Conservation (phyloP, 2,113 vertebrate genomes). For the Athene cunicularia region DNA sequence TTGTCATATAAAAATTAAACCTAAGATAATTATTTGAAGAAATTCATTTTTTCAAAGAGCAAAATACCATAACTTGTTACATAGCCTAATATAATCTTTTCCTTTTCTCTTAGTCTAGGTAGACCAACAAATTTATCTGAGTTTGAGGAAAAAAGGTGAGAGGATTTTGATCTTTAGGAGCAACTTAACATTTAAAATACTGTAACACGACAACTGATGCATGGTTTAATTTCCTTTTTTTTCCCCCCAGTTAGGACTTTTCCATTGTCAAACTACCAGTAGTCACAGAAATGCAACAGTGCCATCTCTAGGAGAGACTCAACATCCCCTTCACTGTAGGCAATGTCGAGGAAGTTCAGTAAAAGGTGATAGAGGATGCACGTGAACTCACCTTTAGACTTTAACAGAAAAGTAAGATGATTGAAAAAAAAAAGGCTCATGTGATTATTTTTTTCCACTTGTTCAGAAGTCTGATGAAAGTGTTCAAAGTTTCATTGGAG, state of each 20-base stretch:
- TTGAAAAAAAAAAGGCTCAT: not conserved
- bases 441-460: not conserved
- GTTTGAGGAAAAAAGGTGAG: slow-evolving; percentile 34
- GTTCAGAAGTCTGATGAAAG: not conserved
- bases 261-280: not conserved
- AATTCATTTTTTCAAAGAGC: slow-evolving; percentile 27
- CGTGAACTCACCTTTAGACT: not conserved
- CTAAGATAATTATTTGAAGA: slow-evolving; percentile 9
- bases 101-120: slow-evolving; percentile 25
- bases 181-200: not conserved
- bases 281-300: slow-evolving; percentile 59
- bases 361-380: not conserved
- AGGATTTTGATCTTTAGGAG: not conserved
- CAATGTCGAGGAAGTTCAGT: not conserved
- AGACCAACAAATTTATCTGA: slow-evolving; percentile 61
- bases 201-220: not conserved
- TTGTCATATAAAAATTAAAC: slow-evolving; percentile 5
- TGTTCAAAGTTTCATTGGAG: not conserved
- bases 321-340: not conserved
- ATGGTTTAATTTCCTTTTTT: slow-evolving; percentile 20
- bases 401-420: not conserved
- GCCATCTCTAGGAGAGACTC: slow-evolving; percentile 72
- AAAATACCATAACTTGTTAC: slow-evolving; percentile 35
- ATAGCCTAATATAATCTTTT: slow-evolving; percentile 23
- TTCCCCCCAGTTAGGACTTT: not conserved